These are phyloP conservation scores for Aptenodytes patagonicus DNA, from an alignment of 2,113 vertebrate genomes.

Conservation along the genomic window DNA sequence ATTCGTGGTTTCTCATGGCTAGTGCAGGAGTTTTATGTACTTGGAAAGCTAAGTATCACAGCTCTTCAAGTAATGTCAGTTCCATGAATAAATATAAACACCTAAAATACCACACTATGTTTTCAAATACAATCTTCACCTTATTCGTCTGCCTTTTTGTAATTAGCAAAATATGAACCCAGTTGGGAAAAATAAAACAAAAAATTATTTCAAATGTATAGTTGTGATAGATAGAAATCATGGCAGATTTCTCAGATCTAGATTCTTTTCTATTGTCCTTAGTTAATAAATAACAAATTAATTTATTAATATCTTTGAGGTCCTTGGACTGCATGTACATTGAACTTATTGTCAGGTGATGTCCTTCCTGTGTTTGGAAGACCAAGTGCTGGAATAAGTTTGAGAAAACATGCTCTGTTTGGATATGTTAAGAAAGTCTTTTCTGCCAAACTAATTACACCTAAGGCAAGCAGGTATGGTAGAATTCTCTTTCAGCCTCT, in stretches of 20 bases:
- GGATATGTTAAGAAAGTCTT: not conserved
- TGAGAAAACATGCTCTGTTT: not conserved
- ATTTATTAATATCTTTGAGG: not conserved
- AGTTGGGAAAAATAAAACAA: not conserved
- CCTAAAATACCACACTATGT: not conserved
- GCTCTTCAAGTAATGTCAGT: not conserved
- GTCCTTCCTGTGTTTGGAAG: not conserved
- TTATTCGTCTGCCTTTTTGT: rapidly evolving
- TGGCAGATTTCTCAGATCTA: not conserved
- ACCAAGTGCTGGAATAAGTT: not conserved
- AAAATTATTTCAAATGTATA: not conserved
- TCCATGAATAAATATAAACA: not conserved
- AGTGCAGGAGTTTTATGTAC: not conserved
- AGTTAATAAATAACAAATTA: not conserved
- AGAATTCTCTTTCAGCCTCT: not conserved
- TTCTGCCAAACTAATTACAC: not conserved
- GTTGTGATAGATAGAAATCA: not conserved
- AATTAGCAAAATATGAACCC: not conserved
- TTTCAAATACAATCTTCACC: not conserved
- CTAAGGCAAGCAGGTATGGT: not conserved
- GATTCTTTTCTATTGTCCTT: not conserved
- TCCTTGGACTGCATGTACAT: not conserved
- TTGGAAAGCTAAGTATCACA: not conserved
- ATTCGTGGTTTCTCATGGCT: not conserved
- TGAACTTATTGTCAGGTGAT: not conserved